These are phyloP conservation scores for Papilio xuthus DNA, from an alignment of 1,140 invertebrate genomes.

Conservation along the genomic window DNA sequence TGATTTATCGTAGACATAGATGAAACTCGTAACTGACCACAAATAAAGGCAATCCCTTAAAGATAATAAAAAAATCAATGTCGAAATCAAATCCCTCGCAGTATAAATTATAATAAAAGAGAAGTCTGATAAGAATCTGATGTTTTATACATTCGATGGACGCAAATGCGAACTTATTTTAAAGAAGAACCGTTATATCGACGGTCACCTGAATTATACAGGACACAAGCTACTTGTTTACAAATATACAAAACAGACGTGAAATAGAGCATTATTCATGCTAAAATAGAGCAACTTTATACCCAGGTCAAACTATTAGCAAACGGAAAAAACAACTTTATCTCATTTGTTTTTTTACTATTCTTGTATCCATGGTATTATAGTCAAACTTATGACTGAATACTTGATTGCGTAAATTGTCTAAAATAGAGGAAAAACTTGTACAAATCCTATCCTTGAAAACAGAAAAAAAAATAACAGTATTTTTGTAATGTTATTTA, in stretches of 20 bases:
- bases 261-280: not conserved
- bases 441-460: no score
- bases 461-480: no score
- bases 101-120: not conserved
- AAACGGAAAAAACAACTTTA: constrained; percentile 1
- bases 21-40: not conserved
- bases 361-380: no score
- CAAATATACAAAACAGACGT: not conserved
- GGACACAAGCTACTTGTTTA: not conserved
- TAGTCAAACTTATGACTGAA: no score
- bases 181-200: constrained; percentile 41
- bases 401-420: no score
- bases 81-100: not conserved
- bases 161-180: constrained; percentile 1
- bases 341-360: no score
- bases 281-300: not conserved
- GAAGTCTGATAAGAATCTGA: not conserved
- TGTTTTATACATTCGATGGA: constrained; percentile 8
- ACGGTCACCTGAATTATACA: constrained; percentile 28
- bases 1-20: no score
- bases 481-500: no score
- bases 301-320: not conserved
- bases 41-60: not conserved
- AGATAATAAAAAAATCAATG: not conserved
- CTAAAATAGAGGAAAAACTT: no score